Base-by-base conservation (phyloP, 2,113 vertebrate species). In the Carassius carassius region DNA sequence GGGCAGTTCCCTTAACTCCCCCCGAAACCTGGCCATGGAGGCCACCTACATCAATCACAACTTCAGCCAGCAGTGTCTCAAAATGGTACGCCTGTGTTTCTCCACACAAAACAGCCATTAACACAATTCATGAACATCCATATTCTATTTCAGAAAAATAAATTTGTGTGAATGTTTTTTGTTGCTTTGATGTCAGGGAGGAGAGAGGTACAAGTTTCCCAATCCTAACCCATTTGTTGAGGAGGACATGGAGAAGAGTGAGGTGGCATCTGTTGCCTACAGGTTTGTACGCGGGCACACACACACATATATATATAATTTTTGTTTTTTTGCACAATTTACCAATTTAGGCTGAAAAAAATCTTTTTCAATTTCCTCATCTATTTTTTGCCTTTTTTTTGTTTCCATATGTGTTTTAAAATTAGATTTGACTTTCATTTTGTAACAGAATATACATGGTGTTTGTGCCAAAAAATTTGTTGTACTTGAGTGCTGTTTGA, bases 41-140 rank as follows among this genome's bases (percentile, higher is more conserved):
- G 98, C 98, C 1, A 99, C 98, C 0, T 99, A 99, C 94, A 99
- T 99, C 95, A 99, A 99, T 91, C 98, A 99, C 92, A 99, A 99
- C 93, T 99, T 99, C 93, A 99, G 97, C 87, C 98, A 99, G 94
- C 98, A 99, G 91, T 99, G 98, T 88, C 90, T 99, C 88, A 95
- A 96, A 84, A 96, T 98, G 95, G 98, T 98, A 89, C 84, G 92
- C 60, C 17, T 29, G 41, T 47, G 44, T n/a, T 41, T 63, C 65
- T 3, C 12, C 44, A 47, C 44, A 47, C 10, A 12, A 47, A 47
- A 12, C 23, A 0, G 8, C 13, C 17, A 23, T 78, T 60, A 37
- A 19, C 19, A 60, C 7, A 1, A 78, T 35, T 5, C 32, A 13
- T 41, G n/a, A 47, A 60, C 19, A 9, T 29, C 29, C 12, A 41